Evolutionary conservation across 2,888 invertebrate genomes (phyloP), one percentile per base, ranked within the genome.

Genomic region (Oxycera nigricornis): DNA sequence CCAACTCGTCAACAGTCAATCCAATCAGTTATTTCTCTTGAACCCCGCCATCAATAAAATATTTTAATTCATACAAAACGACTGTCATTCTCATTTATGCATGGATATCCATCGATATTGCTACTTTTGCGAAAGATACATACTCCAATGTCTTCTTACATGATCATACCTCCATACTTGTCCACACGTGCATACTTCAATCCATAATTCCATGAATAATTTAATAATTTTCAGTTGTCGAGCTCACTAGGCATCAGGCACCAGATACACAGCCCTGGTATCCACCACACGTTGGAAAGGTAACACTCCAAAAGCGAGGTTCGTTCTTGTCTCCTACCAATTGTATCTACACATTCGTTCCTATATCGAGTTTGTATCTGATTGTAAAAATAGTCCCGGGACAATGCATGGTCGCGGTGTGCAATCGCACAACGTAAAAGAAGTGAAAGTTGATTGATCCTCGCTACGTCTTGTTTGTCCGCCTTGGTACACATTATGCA

Each of bases 391-490:
- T 46, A 46, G 46, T 17, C 28, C 50, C 20, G 50, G 50, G 67
- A 67, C 41, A 67, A 67, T 67, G 41, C 46, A 46, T n/a, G 28
- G 26, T 50, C 26, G 50, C 17, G 52, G 55, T 55, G 22, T 31
- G 28, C 65, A 65, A 20, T 52, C 31, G 52, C 22, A 52, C n/a
- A n/a, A 17, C 72, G 52, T 55, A 62, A 55, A 52, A 74, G 72
- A 76, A 76, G 76, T 76, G 76, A 76, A 76, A 76, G 76, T 76
- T 76, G 76, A 76, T 76, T 76, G 76, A 76, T 74, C 67, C 74
- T 76, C 72, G 46, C n/a, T n/a, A 31, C 74, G 72, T 74, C 72
- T 70, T 72, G 62, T 73, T 70, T 70, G 70, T 70, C 70, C 70
- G 55, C 70, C 70, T 55, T 55, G 70, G 30, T 52, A n/a, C n/a